Base-by-base conservation (phyloP, 2,888 invertebrate species). In the Drosophila demipolita region DNA sequence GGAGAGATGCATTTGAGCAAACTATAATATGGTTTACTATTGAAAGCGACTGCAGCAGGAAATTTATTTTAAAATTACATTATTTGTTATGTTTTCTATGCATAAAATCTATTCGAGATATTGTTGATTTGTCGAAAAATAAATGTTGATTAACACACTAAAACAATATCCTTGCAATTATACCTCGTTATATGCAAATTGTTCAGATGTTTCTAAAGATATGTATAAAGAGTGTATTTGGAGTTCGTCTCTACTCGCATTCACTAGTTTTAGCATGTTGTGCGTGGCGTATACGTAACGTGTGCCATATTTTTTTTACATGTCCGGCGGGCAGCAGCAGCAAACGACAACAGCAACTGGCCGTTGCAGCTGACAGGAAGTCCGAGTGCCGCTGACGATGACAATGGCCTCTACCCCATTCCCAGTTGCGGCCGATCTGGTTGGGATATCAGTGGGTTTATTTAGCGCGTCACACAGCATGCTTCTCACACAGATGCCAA, bases 291-390 rank as follows among this genome's bases (percentile, higher is more conserved):
- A 87, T 82, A 82, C 84, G 84, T 87, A 82, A 73, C 78, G 83
- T 87, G 86, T 85, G 86, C 79, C 77, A 85, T 80, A 80, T 84
- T 29, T 84, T 40, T 87, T 84, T 80, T 72, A 82, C 84, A 82
- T 87, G 84, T 80, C 87, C 87, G 74, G 66, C 80, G 66, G 87
- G 82, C 69, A 61, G 11, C 40, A 61, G 20, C 48, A 59, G 11
- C 36, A 57, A 36, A 20, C 54, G 55, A 62, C 61, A 61, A 48
- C 68, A 63, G 32, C 50, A 60, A 58, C 65, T 73, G 71, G 55
- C 26, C 62, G 57, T 70, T 79, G 80, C 77, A 66, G 64, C 62
- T 77, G 79, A 77, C 80, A 79, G 80, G 61, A 73, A 62, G 73
- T 67, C 73, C 59, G 73, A 60, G 65, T 75, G 79, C 57, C 62